These are phyloP conservation scores for Lycaon pictus DNA, from an alignment of 2,113 vertebrate genomes.

Conservation along the genomic window DNA sequence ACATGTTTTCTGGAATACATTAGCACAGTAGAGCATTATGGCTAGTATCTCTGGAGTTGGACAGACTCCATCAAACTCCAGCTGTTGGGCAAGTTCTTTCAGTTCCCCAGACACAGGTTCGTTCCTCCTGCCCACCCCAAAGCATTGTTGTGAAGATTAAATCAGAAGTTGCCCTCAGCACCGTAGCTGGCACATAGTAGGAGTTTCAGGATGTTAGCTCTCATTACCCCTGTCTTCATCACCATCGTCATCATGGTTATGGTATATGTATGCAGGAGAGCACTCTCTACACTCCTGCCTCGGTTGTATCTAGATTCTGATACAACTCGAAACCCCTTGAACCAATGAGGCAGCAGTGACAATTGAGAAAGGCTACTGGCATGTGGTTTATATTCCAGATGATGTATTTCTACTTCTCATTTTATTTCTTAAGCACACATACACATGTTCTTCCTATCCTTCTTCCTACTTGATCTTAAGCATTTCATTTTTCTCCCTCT, in stretches of 20 bases:
- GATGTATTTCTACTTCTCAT: slow-evolving; percentile 17
- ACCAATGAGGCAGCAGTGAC: not conserved
- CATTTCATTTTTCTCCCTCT: slow-evolving; percentile 52
- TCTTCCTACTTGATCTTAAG: slow-evolving; percentile 60
- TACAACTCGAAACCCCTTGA: not conserved
- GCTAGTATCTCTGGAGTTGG: not conserved
- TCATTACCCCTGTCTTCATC: not conserved
- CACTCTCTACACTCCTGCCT: not conserved
- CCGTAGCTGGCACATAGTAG: not conserved
- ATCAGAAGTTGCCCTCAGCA: slow-evolving; percentile 15
- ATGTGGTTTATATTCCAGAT: slow-evolving; percentile 40
- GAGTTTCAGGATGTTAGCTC: not conserved
- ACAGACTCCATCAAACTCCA: not conserved
- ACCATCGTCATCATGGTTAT: not conserved
- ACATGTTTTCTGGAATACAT: not conserved
- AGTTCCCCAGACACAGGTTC: not conserved
- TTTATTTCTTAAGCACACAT: slow-evolving; percentile 57
- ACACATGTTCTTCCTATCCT: slow-evolving; percentile 10
- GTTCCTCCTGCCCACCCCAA: not conserved
- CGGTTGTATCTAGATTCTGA: not conserved
- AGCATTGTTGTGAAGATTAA: slow-evolving; percentile 45
- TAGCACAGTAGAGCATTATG: not conserved
- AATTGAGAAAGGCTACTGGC: not conserved
- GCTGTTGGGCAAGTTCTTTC: not conserved
- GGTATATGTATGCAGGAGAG: not conserved